Percentiles rank a stretch among this genome's conserved stretches.
Conservation (phyloP, 1,140 invertebrate genomes). For the Macrobrachium nipponense region DNA sequence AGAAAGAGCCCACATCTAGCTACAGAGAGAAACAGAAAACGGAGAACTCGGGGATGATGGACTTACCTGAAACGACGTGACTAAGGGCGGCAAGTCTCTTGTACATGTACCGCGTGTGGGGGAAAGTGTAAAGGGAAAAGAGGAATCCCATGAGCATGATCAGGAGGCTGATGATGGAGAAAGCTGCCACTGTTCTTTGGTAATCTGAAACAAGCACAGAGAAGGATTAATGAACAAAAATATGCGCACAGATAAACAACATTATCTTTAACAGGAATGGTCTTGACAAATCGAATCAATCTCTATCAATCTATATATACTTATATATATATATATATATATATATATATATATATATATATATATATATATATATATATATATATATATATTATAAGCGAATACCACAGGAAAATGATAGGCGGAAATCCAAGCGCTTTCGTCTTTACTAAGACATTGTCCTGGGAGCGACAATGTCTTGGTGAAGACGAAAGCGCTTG, state of each 20-base stretch:
- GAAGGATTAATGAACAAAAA: slow-evolving; percentile 19
- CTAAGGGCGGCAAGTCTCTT: slow-evolving; percentile 87
- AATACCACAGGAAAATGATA: neutral
- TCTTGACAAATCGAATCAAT: neutral
- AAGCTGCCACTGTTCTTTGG: slow-evolving; percentile 83
- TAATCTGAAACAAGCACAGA: slow-evolving; percentile 76
- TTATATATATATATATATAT: neutral
- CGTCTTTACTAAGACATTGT: too few relatives aligned
- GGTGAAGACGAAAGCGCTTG: too few relatives aligned
- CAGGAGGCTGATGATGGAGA: slow-evolving; percentile 84
- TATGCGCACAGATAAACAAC: too few relatives aligned
- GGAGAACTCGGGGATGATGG: neutral
- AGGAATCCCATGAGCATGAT: slow-evolving; percentile 84
- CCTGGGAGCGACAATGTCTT: too few relatives aligned
- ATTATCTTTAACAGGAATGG: neutral
- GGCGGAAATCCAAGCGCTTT: too few relatives aligned
- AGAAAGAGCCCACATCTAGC: neutral
- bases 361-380: neutral
- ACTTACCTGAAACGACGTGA: slow-evolving; percentile 84
- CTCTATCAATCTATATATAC: neutral
- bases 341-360: neutral
- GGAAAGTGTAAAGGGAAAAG: slow-evolving; percentile 88
- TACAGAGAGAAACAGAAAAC: slow-evolving; percentile 22
- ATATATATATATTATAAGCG: neutral
- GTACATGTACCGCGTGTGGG: slow-evolving; percentile 89